phyloP scores from a whole-genome alignment of 2,113 vertebrate species.

The Naja naja region DNA sequence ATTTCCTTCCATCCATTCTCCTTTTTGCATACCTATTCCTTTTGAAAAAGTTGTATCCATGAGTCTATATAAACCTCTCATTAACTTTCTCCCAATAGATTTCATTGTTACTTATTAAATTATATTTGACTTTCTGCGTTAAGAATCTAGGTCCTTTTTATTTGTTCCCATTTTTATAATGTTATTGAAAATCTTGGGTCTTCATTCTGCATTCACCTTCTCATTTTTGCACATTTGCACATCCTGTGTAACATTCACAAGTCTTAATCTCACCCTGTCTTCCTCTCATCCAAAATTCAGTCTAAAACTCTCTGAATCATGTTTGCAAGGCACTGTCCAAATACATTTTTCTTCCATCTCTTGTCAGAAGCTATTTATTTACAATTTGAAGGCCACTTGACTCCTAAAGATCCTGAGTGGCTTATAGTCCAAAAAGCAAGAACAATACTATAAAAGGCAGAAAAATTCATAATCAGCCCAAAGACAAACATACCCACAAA shows the following conservation, averaged over 20 bases:
- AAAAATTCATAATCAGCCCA: not conserved
- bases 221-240: not conserved
- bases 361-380: not conserved
- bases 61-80: too few species aligned
- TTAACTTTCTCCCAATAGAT: not conserved
- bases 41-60: too few species aligned
- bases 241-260: not conserved
- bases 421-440: not conserved
- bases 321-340: not conserved
- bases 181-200: not conserved
- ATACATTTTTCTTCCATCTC: not conserved
- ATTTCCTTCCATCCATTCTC: too few species aligned
- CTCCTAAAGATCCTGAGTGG: not conserved
- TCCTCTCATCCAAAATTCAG: not conserved
- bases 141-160: not conserved
- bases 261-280: not conserved
- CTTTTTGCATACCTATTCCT: too few species aligned
- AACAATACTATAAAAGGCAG: not conserved
- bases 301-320: not conserved
- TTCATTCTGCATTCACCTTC: not conserved
- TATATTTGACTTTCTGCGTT: not conserved
- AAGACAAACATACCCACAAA: not conserved
- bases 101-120: not conserved
- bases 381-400: not conserved
- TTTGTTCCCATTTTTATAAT: not conserved